Base-by-base conservation (phyloP, 2,113 vertebrate genomes). In the Thymallus thymallus region DNA sequence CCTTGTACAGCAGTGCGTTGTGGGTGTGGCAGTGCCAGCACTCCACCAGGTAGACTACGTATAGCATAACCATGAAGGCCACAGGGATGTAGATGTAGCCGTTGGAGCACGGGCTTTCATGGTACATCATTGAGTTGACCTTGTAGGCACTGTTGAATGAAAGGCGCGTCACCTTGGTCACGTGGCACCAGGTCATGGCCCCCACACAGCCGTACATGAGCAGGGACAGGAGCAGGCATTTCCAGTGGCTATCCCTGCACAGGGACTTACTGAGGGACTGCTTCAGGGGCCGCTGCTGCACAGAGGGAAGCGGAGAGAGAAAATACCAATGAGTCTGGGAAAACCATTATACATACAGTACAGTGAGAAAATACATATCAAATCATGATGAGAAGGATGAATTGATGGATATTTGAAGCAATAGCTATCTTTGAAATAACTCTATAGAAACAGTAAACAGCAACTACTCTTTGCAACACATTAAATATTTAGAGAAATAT, bases 31-130 rank as follows among this genome's bases (percentile, higher is more conserved):
- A 98, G 84, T 99, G 96, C 97, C 97, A 99, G 81, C 97, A 98
- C 87, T 99, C 97, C 87, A 98, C 95, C 90, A 99, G 87, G 88
- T 98, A 97, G 69, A 99, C 95, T 69, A 96, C 94, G 0, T 98
- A 99, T 55, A 98, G 92, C 95, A 97, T 97, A 85, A 97, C 89
- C 85, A 99, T 89, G 90, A 99, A 98, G 79, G 96, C 97, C 92
- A 98, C 68, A 0, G 96, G 97, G 88, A 99, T 98, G 93, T 98
- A 99, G 91, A 98, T 91, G 5, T 98, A 99, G 84, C 96, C 96
- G 0, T 97, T 95, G 88, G 96, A 95, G 80, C 97, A 99, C 76
- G 96, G 96, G 67, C 96, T 98, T 89, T 98, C 97, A 0, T 98
- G 95, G 87, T 97, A 98, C 93, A 96, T 96, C 96, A 96, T 95